Evolutionary conservation across 2,888 invertebrate species (phyloP), one percentile per base, ranked within the genome.

Genomic region (Diarsia rubi): DNA sequence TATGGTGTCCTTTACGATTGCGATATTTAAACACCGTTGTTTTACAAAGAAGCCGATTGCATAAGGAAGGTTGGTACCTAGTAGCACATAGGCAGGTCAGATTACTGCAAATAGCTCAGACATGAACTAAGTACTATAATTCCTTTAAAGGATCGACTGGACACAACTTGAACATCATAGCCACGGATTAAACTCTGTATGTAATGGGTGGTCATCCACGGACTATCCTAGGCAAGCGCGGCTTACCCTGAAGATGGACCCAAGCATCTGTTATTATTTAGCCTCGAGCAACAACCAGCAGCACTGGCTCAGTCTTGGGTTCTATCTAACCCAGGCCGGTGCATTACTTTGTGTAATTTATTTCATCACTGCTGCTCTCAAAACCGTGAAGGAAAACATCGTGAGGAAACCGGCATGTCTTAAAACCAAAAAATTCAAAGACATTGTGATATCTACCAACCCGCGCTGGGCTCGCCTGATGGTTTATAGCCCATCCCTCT

Each of bases 61-160:
- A 69, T 75, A 27, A 3, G 16, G 27, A 52, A 54, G 3, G 47
- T 64, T 47, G 27, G 16, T 12, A 65, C 52, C 24, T 52, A n/a
- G 2, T 3, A 6, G 3, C 9, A 21, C n/a, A 57, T n/a, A 49
- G 65, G 65, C n/a, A 49, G 62, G 4, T 12, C 19, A 37, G 6
- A 54, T 52, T 52, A 52, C 65, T 65, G 24, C 37, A 27, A n/a
- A 54, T 57, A 65, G n/a, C 42, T 62, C 31, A 44, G 31, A 14
- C 44, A 16, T 57, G 27, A 42, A 14, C 11, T 19, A 27, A 52
- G n/a, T 21, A 11, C 14, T 9, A 3, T 31, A n/a, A 69, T 24
- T 31, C 65, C 31, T 66, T 64, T 49, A 47, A 21, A 60, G 27
- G 42, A 27, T 12, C 52, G 2, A 42, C 54, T 45, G 14, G 16